phyloP scores from a whole-genome alignment of 2,113 vertebrate genomes.

The Anoplopoma fimbria region DNA sequence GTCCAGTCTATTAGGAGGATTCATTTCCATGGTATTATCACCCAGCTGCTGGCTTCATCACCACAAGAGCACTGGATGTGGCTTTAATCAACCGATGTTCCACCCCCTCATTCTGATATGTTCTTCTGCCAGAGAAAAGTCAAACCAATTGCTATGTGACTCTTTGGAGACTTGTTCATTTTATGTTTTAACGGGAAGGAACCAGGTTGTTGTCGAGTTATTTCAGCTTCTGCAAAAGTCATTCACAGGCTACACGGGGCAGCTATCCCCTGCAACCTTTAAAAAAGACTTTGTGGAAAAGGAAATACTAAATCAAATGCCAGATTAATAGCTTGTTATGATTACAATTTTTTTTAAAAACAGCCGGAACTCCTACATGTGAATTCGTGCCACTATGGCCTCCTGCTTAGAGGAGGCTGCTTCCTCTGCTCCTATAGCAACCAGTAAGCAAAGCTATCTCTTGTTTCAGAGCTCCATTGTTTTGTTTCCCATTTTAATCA shows the following conservation, averaged over 20 bases:
- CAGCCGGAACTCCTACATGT: conserved; percentile 53
- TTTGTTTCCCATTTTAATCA: conserved; percentile 70
- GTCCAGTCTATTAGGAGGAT: neutral
- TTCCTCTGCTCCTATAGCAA: conserved; percentile 79
- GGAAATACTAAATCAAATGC: conserved; percentile 59
- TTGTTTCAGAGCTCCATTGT: conserved; percentile 75
- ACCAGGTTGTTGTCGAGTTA: conserved; percentile 64
- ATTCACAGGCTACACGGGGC: conserved; percentile 50
- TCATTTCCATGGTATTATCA: conserved; percentile 23
- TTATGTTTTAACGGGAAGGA: conserved; percentile 71
- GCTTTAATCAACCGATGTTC: conserved; percentile 50
- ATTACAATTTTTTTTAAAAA: conserved; percentile 80
- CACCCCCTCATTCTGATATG: conserved; percentile 17
- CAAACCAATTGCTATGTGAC: conserved; percentile 55
- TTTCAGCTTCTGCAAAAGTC: conserved; percentile 72
- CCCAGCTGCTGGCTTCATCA: conserved; percentile 39
- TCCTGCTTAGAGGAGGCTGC: conserved; percentile 50
- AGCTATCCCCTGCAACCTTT: conserved; percentile 42
- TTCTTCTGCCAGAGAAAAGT: conserved; percentile 55
- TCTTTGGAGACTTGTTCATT: conserved; percentile 66
- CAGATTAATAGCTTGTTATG: conserved; percentile 74
- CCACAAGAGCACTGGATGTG: neutral
- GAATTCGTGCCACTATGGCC: conserved; percentile 56
- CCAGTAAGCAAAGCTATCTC: conserved; percentile 82
- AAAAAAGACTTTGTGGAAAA: conserved; percentile 50